A percentile compares a stretch with the other conserved stretches of the same genome.
Evolutionary conservation across 2,113 vertebrate species (phyloP).

Genomic region (Artemisiospiza belli): DNA sequence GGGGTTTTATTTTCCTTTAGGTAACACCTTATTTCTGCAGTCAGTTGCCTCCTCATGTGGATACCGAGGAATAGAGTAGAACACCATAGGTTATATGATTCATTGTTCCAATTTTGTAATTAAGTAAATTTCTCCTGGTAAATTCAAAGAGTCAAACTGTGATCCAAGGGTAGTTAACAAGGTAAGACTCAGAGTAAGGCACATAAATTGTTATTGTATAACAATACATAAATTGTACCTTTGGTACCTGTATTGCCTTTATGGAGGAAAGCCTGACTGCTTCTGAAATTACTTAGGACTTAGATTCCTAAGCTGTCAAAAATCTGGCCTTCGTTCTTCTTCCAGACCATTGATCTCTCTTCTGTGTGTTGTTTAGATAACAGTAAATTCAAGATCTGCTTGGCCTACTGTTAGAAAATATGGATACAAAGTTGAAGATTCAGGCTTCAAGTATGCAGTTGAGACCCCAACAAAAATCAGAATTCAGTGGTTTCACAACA

Average conservation of each 20-base stretch:
- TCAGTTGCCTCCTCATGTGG: background rate
- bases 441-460: conserved; percentile 92
- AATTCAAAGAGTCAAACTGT: background rate
- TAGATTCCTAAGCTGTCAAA: background rate
- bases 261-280: background rate
- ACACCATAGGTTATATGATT: background rate
- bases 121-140: background rate
- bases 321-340: background rate
- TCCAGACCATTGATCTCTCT: background rate
- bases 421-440: conserved; percentile 92
- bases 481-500: conserved; percentile 95
- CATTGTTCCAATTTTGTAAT: background rate
- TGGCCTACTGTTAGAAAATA: conserved; percentile 88
- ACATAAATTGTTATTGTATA: background rate
- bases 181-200: background rate
- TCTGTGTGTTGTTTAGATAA: conserved; percentile 75
- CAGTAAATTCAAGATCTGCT: conserved; percentile 85
- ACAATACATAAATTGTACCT: background rate
- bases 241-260: background rate
- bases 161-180: background rate
- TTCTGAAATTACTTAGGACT: background rate
- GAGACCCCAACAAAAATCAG: conserved; percentile 85
- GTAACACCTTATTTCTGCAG: background rate
- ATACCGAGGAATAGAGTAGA: background rate
- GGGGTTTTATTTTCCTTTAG: background rate